phyloP scores from a whole-genome alignment of 2,113 vertebrate species.

The Numida meleagris region DNA sequence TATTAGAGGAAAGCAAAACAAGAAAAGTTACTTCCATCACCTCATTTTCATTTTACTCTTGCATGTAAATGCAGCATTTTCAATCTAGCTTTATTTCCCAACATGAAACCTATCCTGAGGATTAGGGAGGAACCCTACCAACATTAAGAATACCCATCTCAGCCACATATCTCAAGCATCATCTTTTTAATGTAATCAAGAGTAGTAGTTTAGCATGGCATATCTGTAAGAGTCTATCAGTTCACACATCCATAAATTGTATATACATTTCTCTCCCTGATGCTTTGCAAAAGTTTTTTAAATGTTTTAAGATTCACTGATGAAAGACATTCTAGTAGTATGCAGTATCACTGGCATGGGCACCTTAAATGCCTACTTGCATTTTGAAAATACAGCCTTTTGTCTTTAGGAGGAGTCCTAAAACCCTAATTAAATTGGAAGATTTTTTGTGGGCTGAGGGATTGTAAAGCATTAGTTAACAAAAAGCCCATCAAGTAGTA shows the following conservation, averaged over 20 bases:
- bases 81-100: neutral
- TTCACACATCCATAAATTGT: conserved; percentile 18
- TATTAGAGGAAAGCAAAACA: neutral
- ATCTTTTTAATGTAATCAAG: conserved; percentile 23
- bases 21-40: conserved; percentile 13
- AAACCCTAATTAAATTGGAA: neutral
- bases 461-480: conserved; percentile 5
- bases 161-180: neutral
- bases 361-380: neutral
- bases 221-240: conserved; percentile 7
- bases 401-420: neutral
- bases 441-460: conserved; percentile 13
- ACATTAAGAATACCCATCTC: conserved; percentile 33
- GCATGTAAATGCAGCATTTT: neutral
- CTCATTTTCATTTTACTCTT: conserved; percentile 27
- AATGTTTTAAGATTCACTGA: conserved; percentile 10
- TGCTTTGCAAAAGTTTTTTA: conserved; percentile 33
- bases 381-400: conserved; percentile 22
- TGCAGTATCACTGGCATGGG: conserved; percentile 2
- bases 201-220: neutral
- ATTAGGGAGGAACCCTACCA: neutral
- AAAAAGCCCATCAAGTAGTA: conserved; percentile 29
- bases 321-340: conserved; percentile 35
- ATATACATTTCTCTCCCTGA: conserved; percentile 5
- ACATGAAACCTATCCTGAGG: neutral